Base-by-base conservation (phyloP, 2,888 invertebrate genomes). In the Cataglyphis albicans region DNA sequence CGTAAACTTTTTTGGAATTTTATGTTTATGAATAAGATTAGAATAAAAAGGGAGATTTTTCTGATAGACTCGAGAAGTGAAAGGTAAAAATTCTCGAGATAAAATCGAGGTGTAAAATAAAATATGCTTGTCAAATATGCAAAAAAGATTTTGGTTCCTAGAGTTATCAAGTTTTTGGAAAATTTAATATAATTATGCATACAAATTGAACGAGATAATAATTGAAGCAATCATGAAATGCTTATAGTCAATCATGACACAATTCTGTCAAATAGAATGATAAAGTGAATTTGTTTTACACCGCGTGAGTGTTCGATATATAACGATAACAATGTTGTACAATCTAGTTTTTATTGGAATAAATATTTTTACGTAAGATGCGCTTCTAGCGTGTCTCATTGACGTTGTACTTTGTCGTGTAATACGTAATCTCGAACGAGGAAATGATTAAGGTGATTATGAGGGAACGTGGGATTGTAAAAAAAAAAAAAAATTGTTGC, bases 391-490 rank as follows among this genome's bases (percentile, higher is more conserved):
- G 57, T 44, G 1, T 48, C 32, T 29, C 12, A 15, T 29, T 41
- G 48, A 1, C 10, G 1, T 44, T 44, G 12, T 35, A 35, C 9
- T 29, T 21, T 15, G 12, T 15, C 29, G 3, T 76, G 10, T 15
- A n/a, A 75, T 35, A 41, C 38, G 55, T 38, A 74, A 15, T 21
- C 3, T 32, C 6, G 29, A n/a, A 57, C 55, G 41, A 41, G 68
- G 68, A 76, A 76, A 41, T 57, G 41, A 67, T 41, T 67, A 67
- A 41, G 41, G 41, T 10, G n/a, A 35, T 57, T 55, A 32, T 29
- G 25, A 67, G 55, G 3, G 2, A 38, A 55, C n/a, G 76, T 64
- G 18, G 21, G 52, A 65, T 41, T 35, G 41, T 68, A 59, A 59
- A 76, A 67, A 68, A 52, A 48, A 52, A 48, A 44, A 10, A 9